These are phyloP conservation scores for Orthonevra nobilis DNA, from an alignment of 2,888 invertebrate species.

Conservation along the genomic window DNA sequence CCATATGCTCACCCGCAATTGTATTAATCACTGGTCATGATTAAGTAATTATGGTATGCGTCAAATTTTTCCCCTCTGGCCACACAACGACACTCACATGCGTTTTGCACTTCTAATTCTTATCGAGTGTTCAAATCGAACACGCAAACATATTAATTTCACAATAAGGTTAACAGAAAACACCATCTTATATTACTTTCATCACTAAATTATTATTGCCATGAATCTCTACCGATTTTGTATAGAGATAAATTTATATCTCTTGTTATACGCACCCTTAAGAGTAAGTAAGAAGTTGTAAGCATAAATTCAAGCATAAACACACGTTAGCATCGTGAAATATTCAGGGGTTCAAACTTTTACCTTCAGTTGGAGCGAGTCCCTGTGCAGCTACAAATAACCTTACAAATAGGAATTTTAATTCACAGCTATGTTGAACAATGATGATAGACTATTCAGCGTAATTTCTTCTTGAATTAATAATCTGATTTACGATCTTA, in stretches of 20 bases:
- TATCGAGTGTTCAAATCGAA: constrained; percentile 40
- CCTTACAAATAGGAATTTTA: not conserved
- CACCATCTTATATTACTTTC: constrained; percentile 48
- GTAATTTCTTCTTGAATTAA: constrained; percentile 19
- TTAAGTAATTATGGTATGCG: constrained; percentile 29
- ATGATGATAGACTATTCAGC: constrained; percentile 7
- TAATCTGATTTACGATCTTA: constrained; percentile 19
- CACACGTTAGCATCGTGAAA: constrained; percentile 51
- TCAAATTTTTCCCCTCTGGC: not conserved
- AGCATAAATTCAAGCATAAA: constrained; percentile 53
- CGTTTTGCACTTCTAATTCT: constrained; percentile 20
- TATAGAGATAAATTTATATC: not conserved
- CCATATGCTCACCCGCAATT: constrained; percentile 20
- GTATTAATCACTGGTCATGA: constrained; percentile 38
- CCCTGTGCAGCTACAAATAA: constrained; percentile 2
- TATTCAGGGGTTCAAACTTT: constrained; percentile 16
- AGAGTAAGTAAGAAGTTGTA: constrained; percentile 12
- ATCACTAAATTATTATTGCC: constrained; percentile 60
- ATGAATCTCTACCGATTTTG: constrained; percentile 23
- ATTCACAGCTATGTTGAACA: not conserved
- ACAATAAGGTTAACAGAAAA: constrained; percentile 51
- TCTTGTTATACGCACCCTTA: not conserved
- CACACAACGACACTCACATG: not conserved
- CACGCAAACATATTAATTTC: constrained; percentile 61
- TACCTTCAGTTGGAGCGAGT: not conserved